Conservation (phyloP, 2,888 invertebrate genomes). For the Chloroclysta siterata region DNA sequence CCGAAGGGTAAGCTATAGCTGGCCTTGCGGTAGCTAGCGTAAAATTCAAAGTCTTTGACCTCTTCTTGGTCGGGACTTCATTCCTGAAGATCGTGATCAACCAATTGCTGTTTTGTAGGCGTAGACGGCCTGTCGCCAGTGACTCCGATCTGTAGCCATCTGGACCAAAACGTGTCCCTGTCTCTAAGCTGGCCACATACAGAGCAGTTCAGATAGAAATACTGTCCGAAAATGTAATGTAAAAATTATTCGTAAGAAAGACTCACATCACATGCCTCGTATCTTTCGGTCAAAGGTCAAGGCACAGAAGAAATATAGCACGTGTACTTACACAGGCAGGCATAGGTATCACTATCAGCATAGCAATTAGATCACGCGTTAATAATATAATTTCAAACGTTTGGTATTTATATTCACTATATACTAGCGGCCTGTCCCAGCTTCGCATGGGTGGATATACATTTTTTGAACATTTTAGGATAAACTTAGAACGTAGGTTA, state of each 20-base stretch:
- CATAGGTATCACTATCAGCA: not conserved
- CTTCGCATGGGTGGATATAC: too few species aligned
- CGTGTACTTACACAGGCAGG: not conserved
- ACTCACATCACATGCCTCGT: slow-evolving; percentile 4
- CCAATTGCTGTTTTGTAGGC: too few species aligned
- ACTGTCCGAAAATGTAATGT: not conserved
- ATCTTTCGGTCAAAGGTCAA: slow-evolving; percentile 9
- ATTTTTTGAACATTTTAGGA: too few species aligned
- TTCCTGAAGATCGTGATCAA: too few species aligned
- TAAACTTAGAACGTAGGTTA: too few species aligned
- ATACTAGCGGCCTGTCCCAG: too few species aligned
- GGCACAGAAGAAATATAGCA: slow-evolving; percentile 5
- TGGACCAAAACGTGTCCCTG: too few species aligned
- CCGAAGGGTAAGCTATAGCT: slow-evolving; percentile 71
- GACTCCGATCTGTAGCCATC: too few species aligned
- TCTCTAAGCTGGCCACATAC: not conserved
- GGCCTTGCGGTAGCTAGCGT: slow-evolving; percentile 2
- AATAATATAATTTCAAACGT: not conserved
- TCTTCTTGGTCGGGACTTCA: too few species aligned
- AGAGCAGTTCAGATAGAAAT: not conserved
- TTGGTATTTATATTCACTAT: not conserved
- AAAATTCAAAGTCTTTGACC: too few species aligned
- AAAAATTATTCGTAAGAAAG: not conserved
- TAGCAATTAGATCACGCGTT: not conserved
- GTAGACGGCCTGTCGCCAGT: too few species aligned